Base-by-base conservation (phyloP, 2,888 invertebrate genomes). In the Serrognathus titanus region DNA sequence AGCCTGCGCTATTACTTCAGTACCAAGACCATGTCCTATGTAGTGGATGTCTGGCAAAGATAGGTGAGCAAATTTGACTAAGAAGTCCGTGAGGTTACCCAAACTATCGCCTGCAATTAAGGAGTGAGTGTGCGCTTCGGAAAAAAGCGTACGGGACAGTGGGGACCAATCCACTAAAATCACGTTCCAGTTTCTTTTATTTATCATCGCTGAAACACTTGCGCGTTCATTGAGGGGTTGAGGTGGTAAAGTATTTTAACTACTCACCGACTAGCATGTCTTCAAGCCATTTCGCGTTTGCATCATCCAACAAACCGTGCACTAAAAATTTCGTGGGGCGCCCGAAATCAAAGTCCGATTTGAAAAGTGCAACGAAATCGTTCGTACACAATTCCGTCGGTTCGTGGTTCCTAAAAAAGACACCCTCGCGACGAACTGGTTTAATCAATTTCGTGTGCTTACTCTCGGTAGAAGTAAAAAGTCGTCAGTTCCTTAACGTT, bases 101-200 rank as follows among this genome's bases (percentile, higher is more conserved):
- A 81, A 68, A 65, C 77, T 75, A 46, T 75, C 72, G 16, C 80
- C 79, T 9, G 80, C 81, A 5, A 78, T 68, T 53, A 68, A 69
- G 0, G 79, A 77, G 59, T 81, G 80, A 6, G 78, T 67, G 3
- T 78, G 75, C 2, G 82, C 79, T 71, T 75, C 79, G 5, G 73
- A 70, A 63, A 83, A 83, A 55, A 77, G 70, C 1, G 75, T 72
- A 51, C 76, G 78, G 8, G 82, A 79, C 39, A 82, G 78, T 3
- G 75, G 72, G 6, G 80, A 75, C 84, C 84, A 84, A 65, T 84
- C 82, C 2, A 83, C 80, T 2, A 81, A 69, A 11, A 84, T 75
- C 1, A 83, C 73, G 63, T 84, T 84, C 71, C 72, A 72, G 41
- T 63, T 55, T 48, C 63, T 60, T 13, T 55, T 66, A 5, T 48